A percentile compares a stretch with the other conserved stretches of the same genome.
Evolutionary conservation across 2,797 vertebrate genomes (phyloP).

Genomic region (Brachyalestes nurse): DNA sequence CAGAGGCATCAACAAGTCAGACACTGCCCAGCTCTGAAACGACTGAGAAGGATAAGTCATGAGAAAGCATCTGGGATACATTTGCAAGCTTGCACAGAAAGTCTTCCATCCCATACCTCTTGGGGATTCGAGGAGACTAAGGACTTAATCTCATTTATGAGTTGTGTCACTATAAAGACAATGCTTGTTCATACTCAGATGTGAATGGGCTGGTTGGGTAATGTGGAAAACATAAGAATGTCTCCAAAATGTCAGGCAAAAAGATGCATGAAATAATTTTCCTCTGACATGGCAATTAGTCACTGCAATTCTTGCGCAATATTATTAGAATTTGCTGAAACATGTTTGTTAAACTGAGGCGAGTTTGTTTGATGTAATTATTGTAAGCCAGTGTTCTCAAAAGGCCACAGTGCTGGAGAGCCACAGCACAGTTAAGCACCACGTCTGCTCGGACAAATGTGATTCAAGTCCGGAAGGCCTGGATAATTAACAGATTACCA

Average conservation of each 20-base stretch:
- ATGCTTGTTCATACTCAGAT: conserved; percentile 35
- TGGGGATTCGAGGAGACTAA: conserved; percentile 34
- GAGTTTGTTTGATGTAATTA: neutral
- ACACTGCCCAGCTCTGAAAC: conserved; percentile 16
- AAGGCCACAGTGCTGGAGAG: neutral
- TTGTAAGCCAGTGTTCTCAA: neutral
- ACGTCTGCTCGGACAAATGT: neutral
- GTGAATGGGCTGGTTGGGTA: conserved; percentile 26
- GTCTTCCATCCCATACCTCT: conserved; percentile 21
- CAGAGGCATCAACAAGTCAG: conserved; percentile 41
- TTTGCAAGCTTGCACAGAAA: conserved; percentile 9
- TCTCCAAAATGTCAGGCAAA: conserved; percentile 15
- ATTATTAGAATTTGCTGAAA: neutral
- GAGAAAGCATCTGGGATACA: conserved; percentile 23
- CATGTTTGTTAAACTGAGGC: neutral
- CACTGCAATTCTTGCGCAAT: conserved; percentile 9
- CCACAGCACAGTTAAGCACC: neutral
- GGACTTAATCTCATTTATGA: conserved; percentile 40
- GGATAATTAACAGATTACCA: neutral
- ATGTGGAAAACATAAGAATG: neutral
- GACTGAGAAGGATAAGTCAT: conserved; percentile 40
- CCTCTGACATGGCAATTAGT: conserved; percentile 10
- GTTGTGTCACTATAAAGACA: conserved; percentile 45
- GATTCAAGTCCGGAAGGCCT: neutral
- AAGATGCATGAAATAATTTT: conserved; percentile 16